Evolutionary conservation across 1,140 invertebrate species (phyloP).

Genomic region (Drosophila elegans): DNA sequence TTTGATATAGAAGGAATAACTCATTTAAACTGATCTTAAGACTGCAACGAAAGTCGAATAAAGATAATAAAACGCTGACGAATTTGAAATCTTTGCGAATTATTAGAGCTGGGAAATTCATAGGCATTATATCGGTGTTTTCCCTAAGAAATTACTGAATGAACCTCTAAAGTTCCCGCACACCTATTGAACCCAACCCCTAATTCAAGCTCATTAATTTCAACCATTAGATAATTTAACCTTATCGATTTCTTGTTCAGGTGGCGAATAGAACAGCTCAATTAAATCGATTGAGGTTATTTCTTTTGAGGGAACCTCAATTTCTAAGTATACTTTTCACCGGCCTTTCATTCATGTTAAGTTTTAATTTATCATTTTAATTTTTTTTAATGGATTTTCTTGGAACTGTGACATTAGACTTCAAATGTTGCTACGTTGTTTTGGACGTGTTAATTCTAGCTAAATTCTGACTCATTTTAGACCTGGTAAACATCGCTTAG

Average conservation of each 20-base stretch:
- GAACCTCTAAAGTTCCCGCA: not conserved
- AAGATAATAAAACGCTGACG: not conserved
- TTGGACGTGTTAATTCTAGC: constrained; percentile 43
- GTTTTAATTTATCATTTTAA: constrained; percentile 16
- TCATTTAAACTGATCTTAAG: not conserved
- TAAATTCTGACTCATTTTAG: constrained; percentile 37
- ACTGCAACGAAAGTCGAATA: not conserved
- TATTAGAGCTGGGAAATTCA: not conserved
- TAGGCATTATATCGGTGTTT: not conserved
- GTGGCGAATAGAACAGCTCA: constrained; percentile 3
- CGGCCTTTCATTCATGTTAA: not conserved
- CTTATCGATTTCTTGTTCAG: constrained; percentile 28
- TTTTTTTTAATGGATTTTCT: constrained; percentile 13
- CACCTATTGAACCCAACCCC: not conserved
- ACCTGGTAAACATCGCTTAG: constrained; percentile 6
- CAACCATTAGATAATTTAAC: constrained; percentile 25
- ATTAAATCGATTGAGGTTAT: constrained; percentile 27
- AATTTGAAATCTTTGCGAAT: not conserved
- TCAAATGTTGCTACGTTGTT: constrained; percentile 16
- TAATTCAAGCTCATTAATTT: constrained; percentile 18
- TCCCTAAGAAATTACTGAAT: constrained; percentile 5
- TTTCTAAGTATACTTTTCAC: constrained; percentile 3
- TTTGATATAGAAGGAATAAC: not conserved
- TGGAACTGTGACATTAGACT: not conserved
- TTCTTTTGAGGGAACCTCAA: not conserved